Conservation (phyloP, 2,797 vertebrate species). For the Echeneis naucrates region DNA sequence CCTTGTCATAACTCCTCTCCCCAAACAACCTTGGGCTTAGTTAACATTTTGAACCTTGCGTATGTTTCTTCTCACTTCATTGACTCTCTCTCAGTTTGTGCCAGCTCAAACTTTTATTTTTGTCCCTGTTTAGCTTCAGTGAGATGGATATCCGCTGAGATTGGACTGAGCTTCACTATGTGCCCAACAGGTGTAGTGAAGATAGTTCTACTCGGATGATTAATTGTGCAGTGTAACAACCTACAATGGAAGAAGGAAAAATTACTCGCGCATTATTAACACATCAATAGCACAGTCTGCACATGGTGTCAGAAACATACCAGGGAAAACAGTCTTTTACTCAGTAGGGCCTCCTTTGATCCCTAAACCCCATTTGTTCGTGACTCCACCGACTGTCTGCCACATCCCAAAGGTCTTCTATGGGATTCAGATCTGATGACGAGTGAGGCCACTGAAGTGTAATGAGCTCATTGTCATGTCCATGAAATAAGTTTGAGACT, state of each 20-base stretch:
- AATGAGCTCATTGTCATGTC: background rate
- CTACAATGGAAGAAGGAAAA: background rate
- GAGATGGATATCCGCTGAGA: slow-evolving; percentile 30
- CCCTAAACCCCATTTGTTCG: background rate
- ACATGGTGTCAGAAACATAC: background rate
- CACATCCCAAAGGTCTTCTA: background rate
- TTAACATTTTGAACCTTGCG: slow-evolving; percentile 59
- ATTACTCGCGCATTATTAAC: slow-evolving; percentile 4
- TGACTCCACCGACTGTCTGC: background rate
- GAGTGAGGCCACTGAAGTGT: background rate
- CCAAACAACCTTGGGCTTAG: slow-evolving; percentile 67
- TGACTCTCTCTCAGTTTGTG: slow-evolving; percentile 38
- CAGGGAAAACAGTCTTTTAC: background rate
- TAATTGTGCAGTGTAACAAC: slow-evolving; percentile 18
- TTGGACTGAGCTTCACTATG: slow-evolving; percentile 36
- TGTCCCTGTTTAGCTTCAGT: slow-evolving; percentile 46
- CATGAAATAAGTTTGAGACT: background rate
- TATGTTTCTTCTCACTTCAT: slow-evolving; percentile 52
- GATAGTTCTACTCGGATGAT: slow-evolving; percentile 45
- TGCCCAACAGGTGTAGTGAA: slow-evolving; percentile 57
- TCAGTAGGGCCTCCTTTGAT: background rate
- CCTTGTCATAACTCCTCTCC: slow-evolving; percentile 57
- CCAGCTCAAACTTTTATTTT: slow-evolving; percentile 34
- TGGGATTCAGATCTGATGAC: background rate
- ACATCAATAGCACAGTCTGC: slow-evolving; percentile 28